Conservation (phyloP, 1,140 invertebrate species). For the Asbolus verrucosus region DNA sequence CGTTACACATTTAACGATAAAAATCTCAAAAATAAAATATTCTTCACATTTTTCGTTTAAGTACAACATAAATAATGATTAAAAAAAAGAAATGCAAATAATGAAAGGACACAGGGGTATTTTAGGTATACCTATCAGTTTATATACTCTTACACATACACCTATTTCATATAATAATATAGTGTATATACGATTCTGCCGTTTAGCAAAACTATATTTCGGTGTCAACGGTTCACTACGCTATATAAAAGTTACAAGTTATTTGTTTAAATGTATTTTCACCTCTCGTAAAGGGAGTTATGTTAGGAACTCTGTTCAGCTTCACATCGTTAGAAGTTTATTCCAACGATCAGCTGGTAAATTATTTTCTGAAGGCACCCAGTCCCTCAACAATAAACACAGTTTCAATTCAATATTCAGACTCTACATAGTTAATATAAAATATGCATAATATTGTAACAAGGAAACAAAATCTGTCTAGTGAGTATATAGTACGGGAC, state of each 20-base stretch:
- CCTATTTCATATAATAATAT: conserved; percentile 59
- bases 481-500: conserved; percentile 29
- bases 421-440: conserved; percentile 42
- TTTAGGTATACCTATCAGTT: conserved; percentile 58
- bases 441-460: conserved; percentile 9
- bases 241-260: conserved; percentile 63
- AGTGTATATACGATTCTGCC: conserved; percentile 61
- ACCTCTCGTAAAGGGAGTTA: conserved; percentile 59
- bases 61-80: conserved; percentile 47
- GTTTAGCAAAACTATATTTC: conserved; percentile 62
- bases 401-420: conserved; percentile 41
- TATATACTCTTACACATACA: conserved; percentile 59
- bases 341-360: conserved; percentile 53
- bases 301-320: conserved; percentile 64
- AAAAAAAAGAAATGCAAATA: conserved; percentile 57
- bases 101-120: conserved; percentile 47
- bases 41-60: conserved; percentile 48
- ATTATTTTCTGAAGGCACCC: conserved; percentile 64
- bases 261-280: conserved; percentile 57
- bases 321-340: conserved; percentile 48
- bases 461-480: conserved; percentile 9
- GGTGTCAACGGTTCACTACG: conserved; percentile 61
- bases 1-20: conserved; percentile 48
- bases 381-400: conserved; percentile 64
- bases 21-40: conserved; percentile 55